These are phyloP conservation scores for Sesia bembeciformis DNA, from an alignment of 2,888 invertebrate species.

Conservation along the genomic window DNA sequence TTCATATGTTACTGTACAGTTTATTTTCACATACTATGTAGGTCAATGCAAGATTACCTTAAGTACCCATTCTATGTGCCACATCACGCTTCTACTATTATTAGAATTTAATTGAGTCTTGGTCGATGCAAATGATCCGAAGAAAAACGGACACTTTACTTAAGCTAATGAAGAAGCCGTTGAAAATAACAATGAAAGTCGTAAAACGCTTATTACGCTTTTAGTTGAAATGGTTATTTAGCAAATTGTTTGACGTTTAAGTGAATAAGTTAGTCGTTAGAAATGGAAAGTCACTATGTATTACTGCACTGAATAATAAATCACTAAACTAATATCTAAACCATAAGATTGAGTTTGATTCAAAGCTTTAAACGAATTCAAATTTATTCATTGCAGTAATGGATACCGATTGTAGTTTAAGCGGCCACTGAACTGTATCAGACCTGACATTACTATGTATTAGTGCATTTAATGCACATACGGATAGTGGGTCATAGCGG, in stretches of 20 bases:
- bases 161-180: background rate
- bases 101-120: conserved; percentile 38
- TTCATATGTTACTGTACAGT: conserved; percentile 34
- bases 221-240: background rate
- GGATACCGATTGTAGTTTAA: conserved; percentile 21
- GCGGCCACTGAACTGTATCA: conserved; percentile 2
- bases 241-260: background rate
- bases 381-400: conserved; percentile 27
- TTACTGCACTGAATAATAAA: conserved; percentile 2
- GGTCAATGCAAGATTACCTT: conserved; percentile 57
- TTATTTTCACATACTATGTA: conserved; percentile 58
- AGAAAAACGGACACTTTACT: background rate
- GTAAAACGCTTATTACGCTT: background rate
- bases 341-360: conserved; percentile 5
- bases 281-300: background rate
- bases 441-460: background rate
- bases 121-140: conserved; percentile 17
- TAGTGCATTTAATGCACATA: too few species aligned
- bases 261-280: background rate
- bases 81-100: conserved; percentile 43
- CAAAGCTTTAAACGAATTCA: conserved; percentile 13
- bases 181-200: background rate
- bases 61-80: conserved; percentile 33
- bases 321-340: conserved; percentile 9
- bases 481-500: too few species aligned